Conservation (phyloP, 2,113 vertebrate species). For the Meriones unguiculatus region DNA sequence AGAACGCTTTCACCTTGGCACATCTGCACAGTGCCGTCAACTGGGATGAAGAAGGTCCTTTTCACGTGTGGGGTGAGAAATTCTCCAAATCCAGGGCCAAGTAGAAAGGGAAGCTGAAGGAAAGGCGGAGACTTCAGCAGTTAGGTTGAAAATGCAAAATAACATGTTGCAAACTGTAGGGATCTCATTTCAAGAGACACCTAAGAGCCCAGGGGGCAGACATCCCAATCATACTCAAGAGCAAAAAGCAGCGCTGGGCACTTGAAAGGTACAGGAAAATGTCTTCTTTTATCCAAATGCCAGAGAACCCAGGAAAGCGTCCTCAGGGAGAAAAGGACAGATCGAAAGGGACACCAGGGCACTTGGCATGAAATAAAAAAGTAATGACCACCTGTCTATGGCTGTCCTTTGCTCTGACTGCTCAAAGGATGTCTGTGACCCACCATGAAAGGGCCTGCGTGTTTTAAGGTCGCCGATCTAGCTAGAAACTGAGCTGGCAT, state of each 20-base stretch:
- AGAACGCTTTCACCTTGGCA: background rate
- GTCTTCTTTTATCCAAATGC: background rate
- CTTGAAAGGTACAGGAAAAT: background rate
- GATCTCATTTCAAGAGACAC: background rate
- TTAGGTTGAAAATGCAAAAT: background rate
- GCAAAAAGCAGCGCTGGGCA: background rate
- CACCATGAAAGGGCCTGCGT: background rate
- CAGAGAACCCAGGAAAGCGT: background rate
- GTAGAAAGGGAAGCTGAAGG: background rate
- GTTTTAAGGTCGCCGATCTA: background rate
- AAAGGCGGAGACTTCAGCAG: background rate
- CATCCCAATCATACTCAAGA: background rate
- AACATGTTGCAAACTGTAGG: background rate
- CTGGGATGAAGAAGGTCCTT: background rate
- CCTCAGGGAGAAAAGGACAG: background rate
- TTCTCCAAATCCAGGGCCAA: background rate
- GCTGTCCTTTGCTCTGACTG: background rate
- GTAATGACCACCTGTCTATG: background rate
- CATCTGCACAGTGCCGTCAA: background rate
- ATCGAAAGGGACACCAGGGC: background rate
- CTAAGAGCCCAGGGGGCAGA: background rate
- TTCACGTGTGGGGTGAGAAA: background rate
- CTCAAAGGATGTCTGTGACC: background rate
- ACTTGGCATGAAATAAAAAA: background rate
- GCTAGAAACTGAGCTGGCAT: background rate